Percentiles rank a stretch among this genome's conserved stretches.
phyloP scores from a whole-genome alignment of 2,888 invertebrate genomes.

The Scotopteryx bipunctaria region DNA sequence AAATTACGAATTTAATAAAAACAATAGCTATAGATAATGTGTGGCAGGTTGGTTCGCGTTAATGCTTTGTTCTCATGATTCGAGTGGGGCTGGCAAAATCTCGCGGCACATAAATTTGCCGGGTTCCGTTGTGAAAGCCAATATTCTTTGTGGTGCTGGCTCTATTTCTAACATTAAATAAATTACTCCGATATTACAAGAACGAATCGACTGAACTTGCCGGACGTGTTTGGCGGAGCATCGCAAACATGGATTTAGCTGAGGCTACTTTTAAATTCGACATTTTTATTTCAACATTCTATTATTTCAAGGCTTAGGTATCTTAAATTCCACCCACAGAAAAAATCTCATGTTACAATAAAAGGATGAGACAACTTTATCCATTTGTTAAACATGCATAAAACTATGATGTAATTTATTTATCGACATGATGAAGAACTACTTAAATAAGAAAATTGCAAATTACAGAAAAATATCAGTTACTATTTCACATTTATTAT shows the following conservation, averaged over 20 bases:
- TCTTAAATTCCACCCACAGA: too few relatives aligned
- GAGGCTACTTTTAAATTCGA: constrained; percentile 45
- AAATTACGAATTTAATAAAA: constrained; percentile 5
- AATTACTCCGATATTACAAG: constrained; percentile 81
- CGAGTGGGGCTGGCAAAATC: constrained; percentile 67
- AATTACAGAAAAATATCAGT: too few relatives aligned
- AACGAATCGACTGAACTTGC: constrained; percentile 77
- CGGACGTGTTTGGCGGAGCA: constrained; percentile 70
- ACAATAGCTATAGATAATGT: constrained; percentile 20
- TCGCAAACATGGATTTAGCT: constrained; percentile 69
- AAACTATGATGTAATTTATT: too few relatives aligned
- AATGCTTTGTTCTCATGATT: constrained; percentile 67
- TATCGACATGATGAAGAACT: too few relatives aligned
- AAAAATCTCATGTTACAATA: too few relatives aligned
- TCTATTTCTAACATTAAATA: constrained; percentile 82
- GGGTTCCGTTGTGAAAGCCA: constrained; percentile 82
- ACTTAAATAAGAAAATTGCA: too few relatives aligned
- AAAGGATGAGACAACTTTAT: too few relatives aligned
- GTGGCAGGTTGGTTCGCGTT: constrained; percentile 41
- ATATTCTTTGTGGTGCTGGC: constrained; percentile 80
- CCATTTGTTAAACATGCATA: too few relatives aligned
- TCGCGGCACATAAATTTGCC: constrained; percentile 78
- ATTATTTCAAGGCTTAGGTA: too few relatives aligned
- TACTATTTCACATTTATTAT: too few relatives aligned
- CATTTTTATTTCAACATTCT: background rate